phyloP scores from a whole-genome alignment of 1,140 invertebrate species.

The Maniola jurtina region DNA sequence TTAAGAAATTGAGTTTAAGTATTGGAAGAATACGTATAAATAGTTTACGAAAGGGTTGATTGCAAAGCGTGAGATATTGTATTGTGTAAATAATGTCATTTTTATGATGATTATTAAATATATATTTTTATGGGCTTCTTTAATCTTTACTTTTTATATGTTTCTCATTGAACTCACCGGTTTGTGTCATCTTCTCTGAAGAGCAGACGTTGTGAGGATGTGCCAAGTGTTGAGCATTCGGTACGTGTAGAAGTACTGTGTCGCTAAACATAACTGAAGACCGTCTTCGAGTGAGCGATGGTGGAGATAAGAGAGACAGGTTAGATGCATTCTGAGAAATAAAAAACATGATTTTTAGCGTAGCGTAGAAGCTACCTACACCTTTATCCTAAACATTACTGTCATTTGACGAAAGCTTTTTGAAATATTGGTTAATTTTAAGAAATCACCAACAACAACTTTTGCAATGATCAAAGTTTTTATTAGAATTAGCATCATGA shows the following conservation, averaged over 20 bases:
- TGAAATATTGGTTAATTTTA: no score
- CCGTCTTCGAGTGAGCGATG: constrained; percentile 82
- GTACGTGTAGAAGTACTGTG: constrained; percentile 86
- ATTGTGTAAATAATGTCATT: background rate
- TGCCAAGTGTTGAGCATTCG: constrained; percentile 67
- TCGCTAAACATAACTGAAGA: constrained; percentile 94
- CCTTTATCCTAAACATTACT: background rate
- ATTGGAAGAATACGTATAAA: constrained; percentile 8
- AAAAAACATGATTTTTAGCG: background rate
- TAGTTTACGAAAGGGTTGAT: background rate
- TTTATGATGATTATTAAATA: background rate
- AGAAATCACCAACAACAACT: no score
- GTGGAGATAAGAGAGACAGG: constrained; percentile 81
- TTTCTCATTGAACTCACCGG: constrained; percentile 75
- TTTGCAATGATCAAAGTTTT: no score
- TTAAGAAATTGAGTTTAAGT: constrained; percentile 12
- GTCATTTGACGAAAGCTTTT: no score
- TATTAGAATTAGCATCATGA: no score
- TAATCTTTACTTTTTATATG: background rate
- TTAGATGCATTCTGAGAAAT: constrained; percentile 68
- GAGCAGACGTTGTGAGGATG: constrained; percentile 85
- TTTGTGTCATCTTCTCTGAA: constrained; percentile 93
- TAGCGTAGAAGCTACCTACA: background rate
- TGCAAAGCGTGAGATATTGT: constrained; percentile 14
- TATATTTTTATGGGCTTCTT: background rate